These are phyloP conservation scores for Phaethornis superciliosus DNA, from an alignment of 2,113 vertebrate species.

Conservation along the genomic window DNA sequence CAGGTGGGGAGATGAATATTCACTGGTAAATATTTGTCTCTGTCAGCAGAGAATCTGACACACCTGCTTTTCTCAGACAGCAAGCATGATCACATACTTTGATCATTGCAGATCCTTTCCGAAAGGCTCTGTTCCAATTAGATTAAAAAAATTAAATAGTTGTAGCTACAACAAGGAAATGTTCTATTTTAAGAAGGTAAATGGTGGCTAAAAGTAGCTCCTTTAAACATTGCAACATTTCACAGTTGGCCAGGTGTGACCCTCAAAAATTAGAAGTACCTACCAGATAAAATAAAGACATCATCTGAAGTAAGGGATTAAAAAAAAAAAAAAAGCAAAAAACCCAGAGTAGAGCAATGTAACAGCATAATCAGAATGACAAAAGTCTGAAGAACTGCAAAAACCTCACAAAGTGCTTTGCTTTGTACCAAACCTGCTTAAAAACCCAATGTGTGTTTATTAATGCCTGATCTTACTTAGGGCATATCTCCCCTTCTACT, in stretches of 20 bases:
- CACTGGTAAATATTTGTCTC: not conserved
- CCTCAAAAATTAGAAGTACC: not conserved
- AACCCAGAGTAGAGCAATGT: not conserved
- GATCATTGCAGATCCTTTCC: not conserved
- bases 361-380: not conserved
- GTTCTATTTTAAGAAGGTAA: not conserved
- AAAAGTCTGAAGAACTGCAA: not conserved
- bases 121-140: not conserved
- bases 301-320: not conserved
- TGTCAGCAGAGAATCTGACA: not conserved
- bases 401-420: not conserved
- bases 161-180: not conserved
- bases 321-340: not conserved
- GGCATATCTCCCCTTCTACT: not conserved
- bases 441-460: not conserved
- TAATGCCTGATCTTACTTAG: not conserved
- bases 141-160: not conserved
- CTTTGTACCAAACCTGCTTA: not conserved
- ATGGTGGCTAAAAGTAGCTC: not conserved
- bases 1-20: not conserved
- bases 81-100: not conserved
- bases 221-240: not conserved
- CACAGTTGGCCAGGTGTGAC: not conserved
- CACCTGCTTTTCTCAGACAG: not conserved
- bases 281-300: not conserved